A percentile compares a stretch with the other conserved stretches of the same genome.
Conservation (phyloP, 1,140 invertebrate species). For the Zaprionus davidi region DNA sequence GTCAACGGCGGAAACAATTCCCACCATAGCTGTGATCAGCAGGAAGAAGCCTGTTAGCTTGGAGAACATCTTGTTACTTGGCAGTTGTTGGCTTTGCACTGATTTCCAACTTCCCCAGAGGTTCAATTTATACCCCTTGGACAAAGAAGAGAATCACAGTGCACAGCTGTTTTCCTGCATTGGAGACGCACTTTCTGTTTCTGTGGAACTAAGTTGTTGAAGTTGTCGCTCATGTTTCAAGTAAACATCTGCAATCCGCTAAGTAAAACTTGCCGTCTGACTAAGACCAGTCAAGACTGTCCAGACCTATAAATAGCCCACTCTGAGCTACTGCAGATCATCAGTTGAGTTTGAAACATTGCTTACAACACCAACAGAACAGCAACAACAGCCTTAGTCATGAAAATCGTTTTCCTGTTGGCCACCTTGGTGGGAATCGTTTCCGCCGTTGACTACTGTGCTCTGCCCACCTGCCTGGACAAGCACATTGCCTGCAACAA, state of each 20-base stretch:
- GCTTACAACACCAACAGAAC: neutral
- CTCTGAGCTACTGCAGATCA: neutral
- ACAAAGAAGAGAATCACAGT: neutral
- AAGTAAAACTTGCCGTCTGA: neutral
- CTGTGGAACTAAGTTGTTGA: neutral
- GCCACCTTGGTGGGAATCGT: neutral
- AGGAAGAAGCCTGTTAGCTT: slow-evolving; percentile 5
- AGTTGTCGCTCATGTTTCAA: neutral
- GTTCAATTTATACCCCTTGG: neutral
- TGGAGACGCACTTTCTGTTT: slow-evolving; percentile 7
- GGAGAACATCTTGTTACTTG: neutral
- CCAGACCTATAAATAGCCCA: slow-evolving; percentile 21
- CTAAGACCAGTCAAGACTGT: too few species aligned
- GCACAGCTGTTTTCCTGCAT: slow-evolving; percentile 11
- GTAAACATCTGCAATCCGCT: neutral
- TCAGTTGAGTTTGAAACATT: slow-evolving; percentile 13
- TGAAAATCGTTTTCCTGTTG: slow-evolving; percentile 9
- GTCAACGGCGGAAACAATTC: slow-evolving; percentile 23
- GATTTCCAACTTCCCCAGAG: slow-evolving; percentile 1
- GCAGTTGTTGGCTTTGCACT: slow-evolving; percentile 14
- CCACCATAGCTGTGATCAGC: neutral
- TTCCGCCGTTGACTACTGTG: slow-evolving; percentile 57
- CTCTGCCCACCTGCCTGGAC: slow-evolving; percentile 65
- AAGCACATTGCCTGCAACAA: slow-evolving; percentile 74
- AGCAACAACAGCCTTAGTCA: neutral